Evolutionary conservation across 2,797 vertebrate genomes (phyloP).

Genomic region (Artibeus jamaicensis): DNA sequence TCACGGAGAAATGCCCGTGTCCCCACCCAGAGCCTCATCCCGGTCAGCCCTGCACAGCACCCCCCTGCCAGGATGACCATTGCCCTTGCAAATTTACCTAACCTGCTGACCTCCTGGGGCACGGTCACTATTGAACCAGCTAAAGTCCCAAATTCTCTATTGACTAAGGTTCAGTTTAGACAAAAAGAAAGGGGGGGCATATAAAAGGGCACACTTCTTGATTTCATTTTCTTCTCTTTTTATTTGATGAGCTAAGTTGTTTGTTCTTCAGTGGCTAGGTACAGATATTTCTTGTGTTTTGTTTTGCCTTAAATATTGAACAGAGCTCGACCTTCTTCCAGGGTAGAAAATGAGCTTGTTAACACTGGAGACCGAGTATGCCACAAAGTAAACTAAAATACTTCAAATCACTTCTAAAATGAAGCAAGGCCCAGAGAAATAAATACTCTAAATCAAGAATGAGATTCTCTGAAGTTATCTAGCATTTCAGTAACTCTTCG

Average conservation of each 20-base stretch:
- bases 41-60: no score
- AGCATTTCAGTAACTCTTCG: neutral
- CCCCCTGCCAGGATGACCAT: neutral
- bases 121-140: neutral
- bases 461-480: neutral
- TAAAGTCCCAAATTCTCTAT: neutral
- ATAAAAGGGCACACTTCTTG: neutral
- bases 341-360: neutral
- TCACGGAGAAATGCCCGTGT: neutral
- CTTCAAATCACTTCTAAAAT: slow-evolving; percentile 4
- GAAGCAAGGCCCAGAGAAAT: slow-evolving; percentile 13
- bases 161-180: neutral
- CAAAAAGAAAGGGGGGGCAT: neutral
- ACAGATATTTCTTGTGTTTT: neutral
- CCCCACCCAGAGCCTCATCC: neutral
- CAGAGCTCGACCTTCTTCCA: neutral
- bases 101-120: neutral
- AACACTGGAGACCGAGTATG: neutral
- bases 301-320: slow-evolving; percentile 28
- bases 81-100: neutral
- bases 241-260: neutral
- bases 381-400: neutral
- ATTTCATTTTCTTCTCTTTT: slow-evolving; percentile 10
- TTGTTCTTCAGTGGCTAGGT: neutral
- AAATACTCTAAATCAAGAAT: neutral